Evolutionary conservation across 2,113 vertebrate species (phyloP).

Genomic region (Lates calcarifer): DNA sequence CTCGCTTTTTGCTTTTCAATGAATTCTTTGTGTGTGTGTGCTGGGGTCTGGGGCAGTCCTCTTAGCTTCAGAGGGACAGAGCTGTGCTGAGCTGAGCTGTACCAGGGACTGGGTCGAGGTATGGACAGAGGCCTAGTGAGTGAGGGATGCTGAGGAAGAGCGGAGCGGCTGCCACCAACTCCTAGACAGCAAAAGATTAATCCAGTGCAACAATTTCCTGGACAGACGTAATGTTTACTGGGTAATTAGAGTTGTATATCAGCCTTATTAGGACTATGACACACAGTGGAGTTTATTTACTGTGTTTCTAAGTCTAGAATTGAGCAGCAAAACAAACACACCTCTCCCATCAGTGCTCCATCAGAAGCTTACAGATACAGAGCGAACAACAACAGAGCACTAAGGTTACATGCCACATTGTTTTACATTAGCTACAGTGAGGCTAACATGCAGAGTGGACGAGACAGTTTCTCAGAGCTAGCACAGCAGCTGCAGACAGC

Average conservation of each 20-base stretch:
- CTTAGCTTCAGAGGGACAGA: constrained; percentile 64
- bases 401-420: too few species aligned
- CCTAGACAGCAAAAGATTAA: background rate
- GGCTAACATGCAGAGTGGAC: too few species aligned
- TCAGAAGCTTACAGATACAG: too few species aligned
- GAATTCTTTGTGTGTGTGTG: constrained; percentile 78
- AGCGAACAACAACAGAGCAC: too few species aligned
- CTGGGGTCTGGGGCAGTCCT: constrained; percentile 37
- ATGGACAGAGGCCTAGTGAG: constrained; percentile 32
- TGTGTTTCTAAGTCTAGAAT: background rate
- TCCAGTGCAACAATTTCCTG: background rate
- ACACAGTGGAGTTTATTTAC: background rate
- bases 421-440: too few species aligned
- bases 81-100: constrained; percentile 27
- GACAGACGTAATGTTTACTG: background rate
- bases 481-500: too few species aligned
- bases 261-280: background rate
- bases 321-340: too few species aligned
- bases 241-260: background rate
- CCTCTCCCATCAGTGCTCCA: too few species aligned
- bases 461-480: too few species aligned
- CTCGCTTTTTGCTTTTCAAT: constrained; percentile 81
- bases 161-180: background rate
- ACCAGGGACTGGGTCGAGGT: constrained; percentile 29
- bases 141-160: background rate